Conservation (phyloP, 2,888 invertebrate species). For the Deilephila elpenor region DNA sequence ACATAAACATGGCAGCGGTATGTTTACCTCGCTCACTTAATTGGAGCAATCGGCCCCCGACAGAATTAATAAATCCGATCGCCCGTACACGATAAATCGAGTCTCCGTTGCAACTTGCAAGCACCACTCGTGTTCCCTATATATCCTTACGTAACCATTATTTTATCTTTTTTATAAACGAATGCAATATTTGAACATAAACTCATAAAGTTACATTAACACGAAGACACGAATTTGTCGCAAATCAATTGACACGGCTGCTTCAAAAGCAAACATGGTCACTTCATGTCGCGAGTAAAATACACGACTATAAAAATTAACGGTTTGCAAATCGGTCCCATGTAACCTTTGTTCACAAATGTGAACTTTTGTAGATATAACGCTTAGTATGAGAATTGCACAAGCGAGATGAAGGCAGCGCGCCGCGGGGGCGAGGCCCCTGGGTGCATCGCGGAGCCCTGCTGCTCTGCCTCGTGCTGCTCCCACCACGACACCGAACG, state of each 20-base stretch:
- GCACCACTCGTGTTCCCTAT: slow-evolving; percentile 1
- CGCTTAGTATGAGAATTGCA: slow-evolving; percentile 76
- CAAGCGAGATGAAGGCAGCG: slow-evolving; percentile 55
- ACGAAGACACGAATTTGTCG: slow-evolving; percentile 5
- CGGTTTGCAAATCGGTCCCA: slow-evolving; percentile 37
- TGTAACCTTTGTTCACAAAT: slow-evolving; percentile 49
- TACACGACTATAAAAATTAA: slow-evolving; percentile 45
- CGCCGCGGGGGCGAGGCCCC: slow-evolving; percentile 68
- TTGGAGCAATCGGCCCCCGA: slow-evolving; percentile 76
- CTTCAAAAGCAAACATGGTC: slow-evolving; percentile 27
- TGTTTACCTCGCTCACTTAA: slow-evolving; percentile 77
- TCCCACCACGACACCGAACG: slow-evolving; percentile 60
- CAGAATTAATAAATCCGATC: slow-evolving; percentile 79
- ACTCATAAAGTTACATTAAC: not conserved
- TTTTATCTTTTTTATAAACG: not conserved
- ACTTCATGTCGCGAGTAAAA: slow-evolving; percentile 37
- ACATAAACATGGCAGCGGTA: slow-evolving; percentile 70
- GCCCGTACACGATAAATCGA: slow-evolving; percentile 68
- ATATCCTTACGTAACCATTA: slow-evolving; percentile 2
- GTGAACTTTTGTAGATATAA: slow-evolving; percentile 57
- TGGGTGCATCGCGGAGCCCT: slow-evolving; percentile 66
- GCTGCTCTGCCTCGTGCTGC: slow-evolving; percentile 57
- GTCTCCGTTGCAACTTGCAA: slow-evolving; percentile 34
- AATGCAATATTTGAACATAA: not conserved
- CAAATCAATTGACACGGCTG: slow-evolving; percentile 20